These are phyloP conservation scores for Psilopogon haemacephalus DNA, from an alignment of 2,113 vertebrate genomes.

Conservation along the genomic window DNA sequence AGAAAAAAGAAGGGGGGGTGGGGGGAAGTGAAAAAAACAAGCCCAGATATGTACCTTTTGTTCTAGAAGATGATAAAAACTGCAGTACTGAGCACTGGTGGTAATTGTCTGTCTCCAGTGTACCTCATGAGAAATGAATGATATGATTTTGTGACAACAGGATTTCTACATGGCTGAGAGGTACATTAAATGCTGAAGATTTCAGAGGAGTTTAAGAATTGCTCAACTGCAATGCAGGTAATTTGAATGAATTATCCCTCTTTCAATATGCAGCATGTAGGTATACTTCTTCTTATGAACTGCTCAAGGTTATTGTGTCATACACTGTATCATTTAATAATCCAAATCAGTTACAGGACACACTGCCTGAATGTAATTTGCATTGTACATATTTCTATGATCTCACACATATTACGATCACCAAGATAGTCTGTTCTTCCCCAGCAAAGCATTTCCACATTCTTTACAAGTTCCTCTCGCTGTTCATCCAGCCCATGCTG, in stretches of 20 bases:
- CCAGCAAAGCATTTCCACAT: neutral
- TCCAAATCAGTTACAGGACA: neutral
- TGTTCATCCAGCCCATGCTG: neutral
- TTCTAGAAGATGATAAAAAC: constrained; percentile 36
- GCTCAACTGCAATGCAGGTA: constrained; percentile 53
- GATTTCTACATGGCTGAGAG: neutral
- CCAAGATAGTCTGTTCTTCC: neutral
- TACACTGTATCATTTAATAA: neutral
- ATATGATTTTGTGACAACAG: constrained; percentile 34
- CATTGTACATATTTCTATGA: neutral
- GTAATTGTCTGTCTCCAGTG: constrained; percentile 46
- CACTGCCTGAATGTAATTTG: neutral
- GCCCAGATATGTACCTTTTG: neutral
- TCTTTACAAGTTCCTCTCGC: neutral
- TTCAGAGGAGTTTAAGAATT: constrained; percentile 27
- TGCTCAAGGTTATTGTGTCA: neutral
- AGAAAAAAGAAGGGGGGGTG: no score
- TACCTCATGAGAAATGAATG: constrained; percentile 48
- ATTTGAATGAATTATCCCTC: constrained; percentile 15
- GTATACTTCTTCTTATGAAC: neutral
- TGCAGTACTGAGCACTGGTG: constrained; percentile 17
- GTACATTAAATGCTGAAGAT: constrained; percentile 14
- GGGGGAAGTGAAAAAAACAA: fast-evolving
- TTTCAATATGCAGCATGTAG: neutral
- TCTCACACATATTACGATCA: neutral